Evolutionary conservation across 92 coral and sea anemone genomes (phyloP).

Genomic region (Montipora capitata): DNA sequence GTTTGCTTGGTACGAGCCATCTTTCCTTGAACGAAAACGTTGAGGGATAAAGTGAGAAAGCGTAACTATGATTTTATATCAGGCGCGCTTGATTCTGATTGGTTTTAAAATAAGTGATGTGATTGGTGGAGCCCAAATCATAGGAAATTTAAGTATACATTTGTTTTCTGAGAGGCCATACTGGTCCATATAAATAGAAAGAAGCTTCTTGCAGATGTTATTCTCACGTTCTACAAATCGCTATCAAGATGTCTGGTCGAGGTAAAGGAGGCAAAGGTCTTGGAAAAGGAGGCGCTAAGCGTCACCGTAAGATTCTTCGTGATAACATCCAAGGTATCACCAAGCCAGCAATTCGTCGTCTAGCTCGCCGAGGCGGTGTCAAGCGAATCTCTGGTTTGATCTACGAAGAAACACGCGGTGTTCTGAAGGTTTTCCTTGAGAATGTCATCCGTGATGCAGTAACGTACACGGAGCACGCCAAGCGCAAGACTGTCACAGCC

Average conservation of each 20-base stretch:
- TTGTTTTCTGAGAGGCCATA: too few relatives aligned
- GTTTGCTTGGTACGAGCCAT: conserved; percentile 99
- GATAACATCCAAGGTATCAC: conserved; percentile 95
- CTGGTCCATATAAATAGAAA: too few relatives aligned
- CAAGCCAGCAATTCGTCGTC: conserved; percentile 93
- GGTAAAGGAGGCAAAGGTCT: conserved; percentile 97
- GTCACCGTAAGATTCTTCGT: conserved; percentile 96
- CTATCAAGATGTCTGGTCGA: conserved; percentile 80
- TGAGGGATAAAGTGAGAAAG: not conserved
- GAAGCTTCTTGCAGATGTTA: too few relatives aligned
- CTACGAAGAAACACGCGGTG: conserved; percentile 99
- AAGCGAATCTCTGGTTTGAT: conserved; percentile 94
- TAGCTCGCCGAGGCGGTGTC: conserved; percentile 96
- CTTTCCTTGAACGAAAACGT: not conserved
- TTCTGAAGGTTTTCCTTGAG: conserved; percentile 96
- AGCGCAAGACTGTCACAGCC: conserved; percentile 92
- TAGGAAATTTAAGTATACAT: too few relatives aligned
- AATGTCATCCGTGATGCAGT: conserved; percentile 99
- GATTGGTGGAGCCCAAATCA: too few relatives aligned
- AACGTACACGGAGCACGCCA: conserved; percentile 96
- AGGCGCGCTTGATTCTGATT: too few relatives aligned
- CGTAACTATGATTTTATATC: not conserved
- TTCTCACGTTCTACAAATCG: too few relatives aligned
- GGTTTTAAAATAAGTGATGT: too few relatives aligned
- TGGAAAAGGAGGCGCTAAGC: conserved; percentile 99